phyloP scores from a whole-genome alignment of 64 coral and sea anemone species.

The Pocillopora verrucosa region DNA sequence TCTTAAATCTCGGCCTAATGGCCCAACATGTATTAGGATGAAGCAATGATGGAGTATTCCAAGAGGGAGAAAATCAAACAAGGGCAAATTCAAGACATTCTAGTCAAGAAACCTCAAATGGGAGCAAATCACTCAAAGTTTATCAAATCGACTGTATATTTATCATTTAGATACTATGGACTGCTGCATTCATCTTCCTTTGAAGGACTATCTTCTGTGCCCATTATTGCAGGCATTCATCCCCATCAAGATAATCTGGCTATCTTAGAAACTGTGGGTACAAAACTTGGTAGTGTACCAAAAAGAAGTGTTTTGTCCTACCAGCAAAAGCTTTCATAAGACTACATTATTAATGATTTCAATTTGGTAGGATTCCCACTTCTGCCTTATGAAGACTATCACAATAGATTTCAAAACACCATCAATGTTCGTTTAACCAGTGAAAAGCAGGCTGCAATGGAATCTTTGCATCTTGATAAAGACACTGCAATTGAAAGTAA shows the following conservation, averaged over 20 bases:
- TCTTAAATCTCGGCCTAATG: slow-evolving; percentile 41
- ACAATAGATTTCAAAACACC: too few relatives aligned
- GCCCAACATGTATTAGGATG: slow-evolving; percentile 42
- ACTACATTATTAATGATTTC: slow-evolving; percentile 64
- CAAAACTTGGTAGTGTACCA: slow-evolving; percentile 10
- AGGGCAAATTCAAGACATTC: too few relatives aligned
- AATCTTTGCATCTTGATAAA: too few relatives aligned
- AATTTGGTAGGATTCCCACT: not conserved
- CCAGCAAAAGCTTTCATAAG: slow-evolving; percentile 36
- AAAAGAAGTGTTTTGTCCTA: slow-evolving; percentile 38
- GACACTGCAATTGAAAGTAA: too few relatives aligned
- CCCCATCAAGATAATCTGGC: not conserved
- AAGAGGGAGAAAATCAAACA: slow-evolving; percentile 38
- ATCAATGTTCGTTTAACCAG: too few relatives aligned
- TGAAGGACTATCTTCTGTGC: not conserved
- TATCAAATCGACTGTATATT: too few relatives aligned
- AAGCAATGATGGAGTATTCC: slow-evolving; percentile 62
- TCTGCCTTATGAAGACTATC: not conserved
- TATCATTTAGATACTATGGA: too few relatives aligned
- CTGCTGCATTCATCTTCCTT: too few relatives aligned
- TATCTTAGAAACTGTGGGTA: not conserved
- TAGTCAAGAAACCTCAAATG: too few relatives aligned
- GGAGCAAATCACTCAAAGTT: too few relatives aligned
- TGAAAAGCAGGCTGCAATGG: too few relatives aligned
- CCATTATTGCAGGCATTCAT: not conserved